Base-by-base conservation (phyloP, 2,888 invertebrate genomes). In the Leptinotarsa peninsularis region DNA sequence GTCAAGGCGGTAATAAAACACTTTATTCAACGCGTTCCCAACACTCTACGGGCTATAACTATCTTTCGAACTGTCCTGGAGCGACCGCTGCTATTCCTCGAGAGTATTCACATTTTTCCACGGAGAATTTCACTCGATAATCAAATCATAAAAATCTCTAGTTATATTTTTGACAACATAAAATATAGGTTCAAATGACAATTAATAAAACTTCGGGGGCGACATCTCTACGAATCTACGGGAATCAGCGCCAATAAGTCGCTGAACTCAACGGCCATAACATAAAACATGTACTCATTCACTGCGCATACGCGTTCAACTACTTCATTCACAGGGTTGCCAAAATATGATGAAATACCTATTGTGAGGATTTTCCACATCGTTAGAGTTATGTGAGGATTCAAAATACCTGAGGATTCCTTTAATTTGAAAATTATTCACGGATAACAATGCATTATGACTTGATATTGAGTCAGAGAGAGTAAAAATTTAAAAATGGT, bases 111-210 rank as follows among this genome's bases (percentile, higher is more conserved):
- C 58, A 74, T 69, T 76, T 76, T 76, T 72, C 71, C 23, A 49
- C 60, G 27, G 5, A 63, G 63, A 67, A 71, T 68, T 75, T 72
- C 72, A 49, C 69, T 27, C 77, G 75, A 76, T 78, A 79, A 79
- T 75, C 18, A 71, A 77, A 80, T 83, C 83, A 85, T 85, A 85
- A 86, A 87, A 87, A 85, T 86, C 85, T 85, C 84, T 83, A 83
- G 86, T 77, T 70, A 74, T 86, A 81, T 84, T 86, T 86, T 88
- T 88, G 88, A 87, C 88, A 88, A 88, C 87, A 87, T 85, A 86
- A 83, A 86, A 85, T 87, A 84, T 85, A 83, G 85, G 86, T 87
- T 87, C 84, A 85, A 87, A 87, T 85, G 85, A 83, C 84, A 84
- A 83, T 81, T 80, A 78, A 75, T 72, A 79, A 74, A 77, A 77